Conservation (phyloP, 2,888 invertebrate genomes). For the Plagodis pulveraria region DNA sequence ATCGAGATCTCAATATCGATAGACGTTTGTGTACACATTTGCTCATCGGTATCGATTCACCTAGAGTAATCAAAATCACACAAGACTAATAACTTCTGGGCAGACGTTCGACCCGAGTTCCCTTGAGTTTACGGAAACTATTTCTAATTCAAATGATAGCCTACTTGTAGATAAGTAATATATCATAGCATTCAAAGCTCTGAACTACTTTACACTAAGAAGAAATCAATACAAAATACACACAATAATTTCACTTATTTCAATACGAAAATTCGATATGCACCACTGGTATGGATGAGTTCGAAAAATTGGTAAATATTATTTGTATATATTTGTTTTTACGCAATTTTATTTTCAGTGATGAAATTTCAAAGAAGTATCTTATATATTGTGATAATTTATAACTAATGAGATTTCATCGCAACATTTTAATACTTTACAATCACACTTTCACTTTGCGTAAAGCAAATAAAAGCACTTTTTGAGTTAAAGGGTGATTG, state of each 20-base stretch:
- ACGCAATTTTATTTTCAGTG: slow-evolving; percentile 41
- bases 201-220: slow-evolving; percentile 25
- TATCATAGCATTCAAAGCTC: slow-evolving; percentile 21
- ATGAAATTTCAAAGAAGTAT: slow-evolving; percentile 44
- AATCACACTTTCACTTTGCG: slow-evolving; percentile 48
- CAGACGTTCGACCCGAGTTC: slow-evolving; percentile 44
- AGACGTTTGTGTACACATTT: slow-evolving; percentile 47
- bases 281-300: slow-evolving; percentile 84
- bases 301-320: slow-evolving; percentile 69
- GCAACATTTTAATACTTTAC: slow-evolving; percentile 43
- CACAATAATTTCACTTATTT: slow-evolving; percentile 55
- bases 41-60: slow-evolving; percentile 50
- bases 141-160: slow-evolving; percentile 36
- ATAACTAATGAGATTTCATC: slow-evolving; percentile 48
- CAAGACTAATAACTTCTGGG: slow-evolving; percentile 60
- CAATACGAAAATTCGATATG: slow-evolving; percentile 73
- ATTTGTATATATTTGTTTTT: slow-evolving; percentile 37
- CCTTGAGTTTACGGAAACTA: slow-evolving; percentile 39
- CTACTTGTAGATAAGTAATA: slow-evolving; percentile 26
- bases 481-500: slow-evolving; percentile 48
- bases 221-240: slow-evolving; percentile 40
- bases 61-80: slow-evolving; percentile 63
- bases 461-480: slow-evolving; percentile 43
- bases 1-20: slow-evolving; percentile 50
- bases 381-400: slow-evolving; percentile 19